Evolutionary conservation across 2,113 vertebrate genomes (phyloP), one percentile per base, ranked within the genome.

Genomic region (human): DNA sequence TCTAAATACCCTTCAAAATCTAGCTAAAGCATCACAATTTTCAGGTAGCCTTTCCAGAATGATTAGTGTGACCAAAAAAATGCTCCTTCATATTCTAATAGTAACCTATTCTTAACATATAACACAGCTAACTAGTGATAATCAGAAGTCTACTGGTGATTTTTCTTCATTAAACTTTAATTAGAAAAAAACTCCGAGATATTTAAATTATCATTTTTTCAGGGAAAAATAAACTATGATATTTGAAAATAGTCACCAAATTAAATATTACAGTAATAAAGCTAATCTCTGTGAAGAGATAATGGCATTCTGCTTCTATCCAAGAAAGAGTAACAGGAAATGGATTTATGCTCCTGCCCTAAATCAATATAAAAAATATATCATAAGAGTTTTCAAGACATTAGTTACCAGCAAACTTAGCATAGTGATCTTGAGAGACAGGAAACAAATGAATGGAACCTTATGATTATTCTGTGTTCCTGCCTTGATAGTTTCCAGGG

Each of bases 1-100:
- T 87, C 11, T 87, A 90, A 93, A 73, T 38, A 93, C 12, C 14
- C 22, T 92, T 89, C 30, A 95, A 38, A 88, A 85, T 68, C 61
- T 76, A 50, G 17, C 5, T 52, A 89, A 70, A 40, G 1, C 7
- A 76, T 45, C 23, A 23, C 16, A 55, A 59, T 89, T 84, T 91
- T 85, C 40, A 92, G 20, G 11, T 72, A 96, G 17, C 1, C 14
- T 68, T 93, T 90, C 25, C 18, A 75, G 25, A 78, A 55, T 13
- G 38, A 80, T 93, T 64, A 72, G 14, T 82, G 30, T 90, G 32
- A 78, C 43, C 61, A 84, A 92, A 94, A 59, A 92, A 55, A 48
- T 55, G 1, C 25, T 75, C 30, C 45, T 81, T 76, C 23, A 14
- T 86, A 55, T 91, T 89, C 48, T 86, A 35, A 59, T 25, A 89